Conservation (phyloP, 2,113 vertebrate species). For the Cnemophilus loriae region DNA sequence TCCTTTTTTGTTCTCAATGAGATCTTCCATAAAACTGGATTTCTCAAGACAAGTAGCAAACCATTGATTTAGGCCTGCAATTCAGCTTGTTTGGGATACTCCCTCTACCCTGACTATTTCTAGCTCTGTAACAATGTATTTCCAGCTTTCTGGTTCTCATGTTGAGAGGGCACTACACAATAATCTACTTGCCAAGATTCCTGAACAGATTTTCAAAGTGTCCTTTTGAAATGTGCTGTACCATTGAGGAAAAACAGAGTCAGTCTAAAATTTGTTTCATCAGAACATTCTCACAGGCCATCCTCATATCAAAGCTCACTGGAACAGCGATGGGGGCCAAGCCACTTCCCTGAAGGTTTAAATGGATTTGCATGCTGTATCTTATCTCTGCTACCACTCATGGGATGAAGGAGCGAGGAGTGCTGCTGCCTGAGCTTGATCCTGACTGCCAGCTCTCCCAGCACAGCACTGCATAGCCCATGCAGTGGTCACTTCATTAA, state of each 20-base stretch:
- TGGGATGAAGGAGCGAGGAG: neutral
- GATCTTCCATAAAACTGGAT: neutral
- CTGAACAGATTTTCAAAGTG: neutral
- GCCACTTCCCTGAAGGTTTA: neutral
- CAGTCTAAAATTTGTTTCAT: neutral
- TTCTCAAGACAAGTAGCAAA: neutral
- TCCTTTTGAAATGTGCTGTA: neutral
- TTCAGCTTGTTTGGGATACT: neutral
- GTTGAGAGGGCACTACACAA: neutral
- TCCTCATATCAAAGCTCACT: neutral
- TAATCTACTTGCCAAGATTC: neutral
- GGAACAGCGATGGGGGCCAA: accelerated
- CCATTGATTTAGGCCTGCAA: neutral
- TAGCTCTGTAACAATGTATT: neutral
- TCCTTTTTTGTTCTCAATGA: neutral
- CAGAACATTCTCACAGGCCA: neutral
- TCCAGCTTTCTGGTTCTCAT: neutral
- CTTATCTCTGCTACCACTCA: neutral
- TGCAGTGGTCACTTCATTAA: neutral
- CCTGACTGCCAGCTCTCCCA: neutral
- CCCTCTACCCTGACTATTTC: neutral
- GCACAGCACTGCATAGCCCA: neutral
- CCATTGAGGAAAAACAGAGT: neutral
- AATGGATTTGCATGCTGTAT: accelerated
- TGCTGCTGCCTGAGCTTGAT: neutral